These are phyloP conservation scores for Sisyra terminalis DNA, from an alignment of 2,888 invertebrate genomes.

Conservation along the genomic window DNA sequence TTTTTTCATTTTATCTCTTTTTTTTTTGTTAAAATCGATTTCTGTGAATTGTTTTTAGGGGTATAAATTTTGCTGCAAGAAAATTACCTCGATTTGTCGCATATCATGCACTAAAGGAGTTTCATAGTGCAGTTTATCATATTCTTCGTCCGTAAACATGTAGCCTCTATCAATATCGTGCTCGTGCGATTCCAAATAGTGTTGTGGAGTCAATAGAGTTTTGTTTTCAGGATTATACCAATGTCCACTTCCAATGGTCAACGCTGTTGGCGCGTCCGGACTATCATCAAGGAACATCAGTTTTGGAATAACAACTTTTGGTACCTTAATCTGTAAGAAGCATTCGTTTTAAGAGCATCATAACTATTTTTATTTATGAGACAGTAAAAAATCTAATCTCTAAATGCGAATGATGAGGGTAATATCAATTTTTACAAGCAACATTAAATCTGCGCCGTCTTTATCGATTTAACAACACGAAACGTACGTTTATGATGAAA, in stretches of 20 bases:
- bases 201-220: conserved; percentile 28
- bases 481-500: no score
- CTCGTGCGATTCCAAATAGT: conserved; percentile 26
- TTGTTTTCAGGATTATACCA: conserved; percentile 24
- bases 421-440: no score
- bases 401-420: no score
- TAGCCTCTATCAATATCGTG: conserved; percentile 35
- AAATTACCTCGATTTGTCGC: conserved; percentile 35
- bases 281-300: conserved; percentile 25
- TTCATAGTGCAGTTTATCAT: conserved; percentile 41
- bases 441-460: no score
- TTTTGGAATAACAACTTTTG: conserved; percentile 23
- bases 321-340: conserved; percentile 21
- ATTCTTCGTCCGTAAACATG: conserved; percentile 39
- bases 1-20: no score
- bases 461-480: no score
- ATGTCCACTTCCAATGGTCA: conserved; percentile 29
- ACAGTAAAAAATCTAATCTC: no score
- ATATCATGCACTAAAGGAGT: conserved; percentile 39
- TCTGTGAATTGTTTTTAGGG: no score
- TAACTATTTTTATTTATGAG: no score
- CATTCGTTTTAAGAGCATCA: neutral
- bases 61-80: no score
- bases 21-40: no score
- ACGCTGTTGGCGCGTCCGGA: conserved; percentile 24